These are phyloP conservation scores for Lipophrys pholis DNA, from an alignment of 2,113 vertebrate species.

Conservation along the genomic window DNA sequence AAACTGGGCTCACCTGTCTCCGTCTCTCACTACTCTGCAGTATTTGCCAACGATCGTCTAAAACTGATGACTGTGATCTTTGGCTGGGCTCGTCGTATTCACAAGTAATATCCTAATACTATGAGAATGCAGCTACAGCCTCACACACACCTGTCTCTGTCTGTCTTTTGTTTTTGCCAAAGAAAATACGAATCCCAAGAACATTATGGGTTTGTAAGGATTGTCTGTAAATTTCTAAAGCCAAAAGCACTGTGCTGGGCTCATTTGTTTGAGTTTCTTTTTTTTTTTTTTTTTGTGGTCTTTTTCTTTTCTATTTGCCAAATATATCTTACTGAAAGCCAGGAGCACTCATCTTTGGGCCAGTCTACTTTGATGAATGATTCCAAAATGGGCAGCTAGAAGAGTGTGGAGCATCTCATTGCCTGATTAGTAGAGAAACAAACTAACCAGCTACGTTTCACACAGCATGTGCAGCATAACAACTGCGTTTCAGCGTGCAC, in stretches of 20 bases:
- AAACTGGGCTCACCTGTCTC: slow-evolving; percentile 69
- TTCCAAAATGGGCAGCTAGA: slow-evolving; percentile 37
- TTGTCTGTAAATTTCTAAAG: slow-evolving; percentile 30
- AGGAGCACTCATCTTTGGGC: slow-evolving; percentile 47
- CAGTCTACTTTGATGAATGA: slow-evolving; percentile 37
- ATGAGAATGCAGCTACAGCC: slow-evolving; percentile 50
- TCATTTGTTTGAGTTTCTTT: slow-evolving; percentile 48
- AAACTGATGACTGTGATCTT: slow-evolving; percentile 47
- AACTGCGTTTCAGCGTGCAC: slow-evolving; percentile 16
- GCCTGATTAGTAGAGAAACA: slow-evolving; percentile 29
- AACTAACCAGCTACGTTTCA: slow-evolving; percentile 35
- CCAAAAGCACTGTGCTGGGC: slow-evolving; percentile 55
- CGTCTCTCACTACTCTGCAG: slow-evolving; percentile 61
- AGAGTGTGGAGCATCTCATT: slow-evolving; percentile 28
- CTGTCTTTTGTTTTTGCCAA: slow-evolving; percentile 59
- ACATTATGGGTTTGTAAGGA: slow-evolving; percentile 40
- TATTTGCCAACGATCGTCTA: slow-evolving; percentile 69
- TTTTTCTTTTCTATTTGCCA: slow-evolving; percentile 48
- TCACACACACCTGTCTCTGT: slow-evolving; percentile 59
- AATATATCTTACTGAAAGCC: slow-evolving; percentile 46
- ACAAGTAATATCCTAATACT: slow-evolving; percentile 59
- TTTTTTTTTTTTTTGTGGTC: slow-evolving; percentile 18
- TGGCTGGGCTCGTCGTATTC: slow-evolving; percentile 38
- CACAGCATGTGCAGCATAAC: slow-evolving; percentile 17
- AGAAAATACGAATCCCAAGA: slow-evolving; percentile 48